A percentile compares a stretch with the other conserved stretches of the same genome.
Evolutionary conservation across 2,888 invertebrate species (phyloP).

Genomic region (Drosophila nr. perissopoda): DNA sequence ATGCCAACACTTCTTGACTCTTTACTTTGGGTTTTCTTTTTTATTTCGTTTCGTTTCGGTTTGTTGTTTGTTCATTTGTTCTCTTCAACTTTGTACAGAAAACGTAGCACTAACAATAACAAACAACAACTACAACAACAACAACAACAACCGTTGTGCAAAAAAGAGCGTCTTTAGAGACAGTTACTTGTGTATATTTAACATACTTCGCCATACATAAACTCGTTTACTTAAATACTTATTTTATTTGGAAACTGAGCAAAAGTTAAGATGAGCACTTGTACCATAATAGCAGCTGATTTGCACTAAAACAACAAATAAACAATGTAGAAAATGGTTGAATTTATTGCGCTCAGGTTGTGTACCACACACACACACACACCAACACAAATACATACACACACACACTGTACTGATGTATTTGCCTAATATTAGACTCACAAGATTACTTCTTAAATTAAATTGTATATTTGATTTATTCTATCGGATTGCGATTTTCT

Average conservation of each 20-base stretch:
- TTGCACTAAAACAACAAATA: constrained; percentile 55
- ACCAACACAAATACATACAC: background rate
- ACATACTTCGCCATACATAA: constrained; percentile 44
- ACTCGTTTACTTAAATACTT: constrained; percentile 34
- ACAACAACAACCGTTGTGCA: constrained; percentile 52
- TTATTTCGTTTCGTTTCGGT: constrained; percentile 27
- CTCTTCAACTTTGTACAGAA: constrained; percentile 61
- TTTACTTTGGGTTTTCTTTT: constrained; percentile 36
- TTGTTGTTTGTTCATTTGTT: constrained; percentile 56
- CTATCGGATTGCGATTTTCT: constrained; percentile 43
- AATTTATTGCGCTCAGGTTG: constrained; percentile 77
- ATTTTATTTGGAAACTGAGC: constrained; percentile 47
- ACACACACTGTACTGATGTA: constrained; percentile 41
- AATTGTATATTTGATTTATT: constrained; percentile 27
- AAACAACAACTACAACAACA: constrained; percentile 10
- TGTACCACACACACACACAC: constrained; percentile 34
- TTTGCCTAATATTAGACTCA: constrained; percentile 74
- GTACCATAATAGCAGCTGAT: constrained; percentile 76
- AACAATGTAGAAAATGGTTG: constrained; percentile 63
- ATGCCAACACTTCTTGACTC: constrained; percentile 61
- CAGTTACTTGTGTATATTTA: constrained; percentile 47
- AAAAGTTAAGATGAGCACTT: constrained; percentile 79
- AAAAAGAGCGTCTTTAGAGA: constrained; percentile 68
- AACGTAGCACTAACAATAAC: constrained; percentile 65
- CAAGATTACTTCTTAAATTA: constrained; percentile 19